Evolutionary conservation across 2,797 vertebrate genomes (phyloP), one percentile per base, ranked within the genome.

Genomic region (Crenichthys baileyi): DNA sequence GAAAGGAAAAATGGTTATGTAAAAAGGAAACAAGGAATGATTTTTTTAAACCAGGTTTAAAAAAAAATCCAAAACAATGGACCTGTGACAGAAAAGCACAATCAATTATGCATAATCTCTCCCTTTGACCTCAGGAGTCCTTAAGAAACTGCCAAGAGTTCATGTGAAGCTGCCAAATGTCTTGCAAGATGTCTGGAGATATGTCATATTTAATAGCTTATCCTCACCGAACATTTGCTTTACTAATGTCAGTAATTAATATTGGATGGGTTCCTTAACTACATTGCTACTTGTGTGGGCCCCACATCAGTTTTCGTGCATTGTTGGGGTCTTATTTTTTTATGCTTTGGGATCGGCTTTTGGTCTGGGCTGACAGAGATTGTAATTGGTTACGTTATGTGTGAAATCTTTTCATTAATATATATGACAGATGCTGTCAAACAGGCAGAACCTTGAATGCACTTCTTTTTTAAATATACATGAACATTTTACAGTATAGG

Each of bases 141-240:
- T 75, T 74, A 71, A 86, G 51, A 80, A 85, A 79, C 73, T 82
- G 85, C 79, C 78, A 79, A 79, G 73, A 72, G 76, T 83, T 88
- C 41, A 70, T 53, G 75, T 85, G 51, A 72, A 79, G 51, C 84
- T 78, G 84, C 78, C 86, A 86, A 76, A 79, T 22, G 55, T 63
- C 67, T 75, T 87, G 73, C 82, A 72, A 79, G 71, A 83, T 55
- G 73, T 84, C 71, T 81, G 58, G 58, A 79, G 50, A 16, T 73
- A 70, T 82, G 85, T 91, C 88, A 82, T 80, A 80, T 84, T 89
- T 86, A 87, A 91, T 86, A 79, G 75, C 75, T 85, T 85, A 79
- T 83, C 71, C 70, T 68, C 73, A 48, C 75, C 51, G 48, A 83
- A 78, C 70, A 60, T 85, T 88, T 86, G 74, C 84, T 84, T 85